Base-by-base conservation (phyloP, 2,113 vertebrate genomes). In the Coryphaenoides rupestris region DNA sequence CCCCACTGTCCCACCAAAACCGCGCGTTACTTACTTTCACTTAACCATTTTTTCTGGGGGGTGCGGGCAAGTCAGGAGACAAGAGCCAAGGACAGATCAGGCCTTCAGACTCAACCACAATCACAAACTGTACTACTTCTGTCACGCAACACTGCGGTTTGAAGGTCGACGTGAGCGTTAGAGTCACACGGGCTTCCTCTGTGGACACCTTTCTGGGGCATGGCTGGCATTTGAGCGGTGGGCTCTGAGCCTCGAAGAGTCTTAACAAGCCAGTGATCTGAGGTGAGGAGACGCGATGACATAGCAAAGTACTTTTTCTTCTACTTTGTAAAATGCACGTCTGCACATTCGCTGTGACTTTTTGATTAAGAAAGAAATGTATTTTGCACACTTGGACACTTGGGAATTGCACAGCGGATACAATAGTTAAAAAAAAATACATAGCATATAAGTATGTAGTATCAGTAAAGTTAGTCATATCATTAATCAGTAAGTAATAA, bases 201-300 rank as follows among this genome's bases (percentile, higher is more conserved):
- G 62, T 21, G 33, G 19, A 21, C 9, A 12, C 23, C 24, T 33
- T 40, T 40, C 33, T 40, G 5, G 6, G 9, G 13, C 33, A 40
- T 40, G 33, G 9, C 33, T 40, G 33, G 33, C n/a, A n/a, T 40
- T 40, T 40, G 21, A 47, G 45, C 10, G 55, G 33, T 10, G 15
- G 19, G 46, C 2, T 59, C 2, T n/a, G n/a, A n/a, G 49, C 46
- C 28, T 13, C 16, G 15, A 26, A n/a, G 33, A 70, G 26, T 28
- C 9, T 40, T 16, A 47, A 12, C 19, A 17, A 61, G n/a, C n/a
- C 6, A 22, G 77, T 62, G 56, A 69, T 62, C 14, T 61, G 47
- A 81, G 81, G 79, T 88, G 45, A 84, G 81, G 33, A 40, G 13
- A 12, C 33, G 13, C 13, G 9, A 12, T 40, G 33, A 12, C 9